Conservation (phyloP, 2,888 invertebrate genomes). For the Ophioninae sp. region DNA sequence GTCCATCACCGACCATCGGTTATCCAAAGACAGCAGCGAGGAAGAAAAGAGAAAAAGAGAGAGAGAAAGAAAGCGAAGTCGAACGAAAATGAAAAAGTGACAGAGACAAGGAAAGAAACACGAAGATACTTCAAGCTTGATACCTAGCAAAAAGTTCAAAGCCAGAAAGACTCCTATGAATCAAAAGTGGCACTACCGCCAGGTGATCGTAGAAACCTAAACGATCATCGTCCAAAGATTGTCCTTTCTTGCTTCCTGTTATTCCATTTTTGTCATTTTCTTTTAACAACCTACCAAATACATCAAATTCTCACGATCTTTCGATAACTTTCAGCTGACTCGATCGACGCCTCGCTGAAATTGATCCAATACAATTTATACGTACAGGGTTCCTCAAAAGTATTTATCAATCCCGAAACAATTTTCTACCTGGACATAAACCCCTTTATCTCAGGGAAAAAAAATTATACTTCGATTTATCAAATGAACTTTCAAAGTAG, state of each 20-base stretch:
- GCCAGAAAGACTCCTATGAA: not conserved
- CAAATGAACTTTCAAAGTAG: too few relatives aligned
- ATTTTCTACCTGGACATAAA: too few relatives aligned
- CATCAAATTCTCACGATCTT: conserved; percentile 24
- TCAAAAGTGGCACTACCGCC: conserved; percentile 15
- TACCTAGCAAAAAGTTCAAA: conserved; percentile 8
- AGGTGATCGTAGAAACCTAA: conserved; percentile 41
- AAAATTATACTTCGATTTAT: too few relatives aligned
- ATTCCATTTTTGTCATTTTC: not conserved
- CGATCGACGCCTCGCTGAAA: conserved; percentile 35
- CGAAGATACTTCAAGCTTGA: conserved; percentile 3
- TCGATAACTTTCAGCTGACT: conserved; percentile 31
- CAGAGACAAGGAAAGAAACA: conserved; percentile 8
- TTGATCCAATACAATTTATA: not conserved
- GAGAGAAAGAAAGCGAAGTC: not conserved
- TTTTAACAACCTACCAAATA: not conserved
- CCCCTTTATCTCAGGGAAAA: too few relatives aligned
- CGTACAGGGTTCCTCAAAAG: too few relatives aligned
- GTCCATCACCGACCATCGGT: conserved; percentile 64
- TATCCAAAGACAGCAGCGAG: not conserved
- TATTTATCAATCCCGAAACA: too few relatives aligned
- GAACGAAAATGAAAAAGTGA: not conserved
- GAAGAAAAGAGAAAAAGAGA: not conserved
- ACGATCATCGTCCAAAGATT: conserved; percentile 42
- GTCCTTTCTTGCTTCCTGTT: conserved; percentile 18